Conservation (phyloP, 2,797 vertebrate species). For the Geotrypetes seraphini region DNA sequence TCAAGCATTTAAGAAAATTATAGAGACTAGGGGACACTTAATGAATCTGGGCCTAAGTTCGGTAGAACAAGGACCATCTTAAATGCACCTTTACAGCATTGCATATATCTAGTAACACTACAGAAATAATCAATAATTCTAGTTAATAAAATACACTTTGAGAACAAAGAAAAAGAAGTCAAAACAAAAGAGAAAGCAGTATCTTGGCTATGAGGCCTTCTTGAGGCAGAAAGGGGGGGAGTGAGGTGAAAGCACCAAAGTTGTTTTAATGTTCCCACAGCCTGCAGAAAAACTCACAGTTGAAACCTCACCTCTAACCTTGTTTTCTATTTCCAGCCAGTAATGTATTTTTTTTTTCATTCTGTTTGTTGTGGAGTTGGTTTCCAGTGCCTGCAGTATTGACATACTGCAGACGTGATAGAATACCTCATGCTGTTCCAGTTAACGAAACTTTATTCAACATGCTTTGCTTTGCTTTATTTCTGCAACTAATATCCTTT, state of each 20-base stretch:
- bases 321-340: conserved; percentile 24
- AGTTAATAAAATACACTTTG: too few relatives aligned
- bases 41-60: too few relatives aligned
- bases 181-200: not conserved
- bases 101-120: too few relatives aligned
- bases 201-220: not conserved
- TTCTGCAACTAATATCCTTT: not conserved
- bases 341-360: conserved; percentile 1
- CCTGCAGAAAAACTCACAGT: conserved; percentile 12
- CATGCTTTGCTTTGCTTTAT: conserved; percentile 13
- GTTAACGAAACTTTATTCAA: conserved; percentile 9
- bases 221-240: conserved; percentile 8
- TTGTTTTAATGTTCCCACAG: conserved; percentile 14
- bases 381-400: conserved; percentile 22
- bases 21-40: too few relatives aligned
- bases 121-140: too few relatives aligned
- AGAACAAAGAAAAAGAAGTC: conserved; percentile 5
- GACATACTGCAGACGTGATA: conserved; percentile 3
- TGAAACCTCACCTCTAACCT: conserved; percentile 13
- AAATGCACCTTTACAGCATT: conserved; percentile 1
- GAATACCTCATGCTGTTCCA: conserved; percentile 13
- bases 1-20: too few relatives aligned
- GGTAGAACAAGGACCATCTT: too few relatives aligned
- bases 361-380: conserved; percentile 11
- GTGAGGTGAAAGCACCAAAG: conserved; percentile 4